A percentile compares a stretch with the other conserved stretches of the same genome.
Conservation (phyloP, 2,888 invertebrate species). For the Acronicta aceris region DNA sequence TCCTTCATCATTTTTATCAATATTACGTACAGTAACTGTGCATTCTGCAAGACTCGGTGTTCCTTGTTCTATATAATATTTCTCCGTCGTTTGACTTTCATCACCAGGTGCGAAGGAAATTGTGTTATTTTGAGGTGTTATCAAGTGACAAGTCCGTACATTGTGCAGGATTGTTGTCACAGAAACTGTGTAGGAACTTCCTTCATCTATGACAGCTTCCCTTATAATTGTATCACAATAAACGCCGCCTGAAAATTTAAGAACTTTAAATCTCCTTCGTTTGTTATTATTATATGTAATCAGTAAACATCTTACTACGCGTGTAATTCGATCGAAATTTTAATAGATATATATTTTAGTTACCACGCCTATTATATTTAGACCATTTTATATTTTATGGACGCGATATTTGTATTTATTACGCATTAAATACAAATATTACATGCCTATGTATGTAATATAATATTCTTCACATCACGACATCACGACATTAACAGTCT, state of each 20-base stretch:
- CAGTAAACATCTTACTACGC: too few relatives aligned
- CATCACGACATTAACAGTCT: too few relatives aligned
- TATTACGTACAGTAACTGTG: conserved; percentile 7
- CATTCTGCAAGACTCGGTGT: not conserved
- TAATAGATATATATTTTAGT: too few relatives aligned
- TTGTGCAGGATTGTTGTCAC: not conserved
- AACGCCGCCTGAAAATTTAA: conserved; percentile 21
- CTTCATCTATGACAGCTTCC: not conserved
- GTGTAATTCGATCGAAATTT: too few relatives aligned
- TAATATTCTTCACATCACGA: too few relatives aligned
- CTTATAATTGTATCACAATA: not conserved
- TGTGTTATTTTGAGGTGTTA: conserved; percentile 6
- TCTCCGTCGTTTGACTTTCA: not conserved
- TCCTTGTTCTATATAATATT: conserved; percentile 14
- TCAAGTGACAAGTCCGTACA: conserved; percentile 14
- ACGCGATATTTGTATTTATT: too few relatives aligned
- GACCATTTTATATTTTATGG: too few relatives aligned
- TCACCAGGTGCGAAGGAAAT: conserved; percentile 17
- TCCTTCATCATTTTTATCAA: conserved; percentile 32
- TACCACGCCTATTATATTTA: too few relatives aligned
- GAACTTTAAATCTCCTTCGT: too few relatives aligned
- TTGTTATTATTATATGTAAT: not conserved
- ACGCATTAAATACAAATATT: too few relatives aligned
- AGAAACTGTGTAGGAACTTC: conserved; percentile 1
- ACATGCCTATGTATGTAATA: too few relatives aligned